Base-by-base conservation (phyloP, 2,797 vertebrate species). In the Centroberyx gerrardi region DNA sequence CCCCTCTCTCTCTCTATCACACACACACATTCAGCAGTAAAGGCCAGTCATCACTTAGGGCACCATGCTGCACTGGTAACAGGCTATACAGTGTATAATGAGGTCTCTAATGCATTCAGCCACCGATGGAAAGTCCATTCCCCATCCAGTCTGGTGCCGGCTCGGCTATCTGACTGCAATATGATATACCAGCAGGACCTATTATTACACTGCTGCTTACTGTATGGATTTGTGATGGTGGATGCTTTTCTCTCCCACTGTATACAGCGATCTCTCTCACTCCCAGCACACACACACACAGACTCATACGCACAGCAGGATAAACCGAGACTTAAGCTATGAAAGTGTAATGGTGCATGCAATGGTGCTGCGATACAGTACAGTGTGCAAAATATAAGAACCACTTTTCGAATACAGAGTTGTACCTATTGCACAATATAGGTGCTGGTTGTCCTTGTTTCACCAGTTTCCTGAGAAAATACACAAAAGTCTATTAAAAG, bases 71-170 rank as follows among this genome's bases (percentile, higher is more conserved):
- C 68, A 66, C 69, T 74, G 75, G 53, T 78, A 87, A 72, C 68
- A 65, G 75, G 73, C 62, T 80, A 64, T 48, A 80, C 22, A 27
- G 82, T 75, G 71, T 77, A 79, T 89, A 84, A 87, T 84, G 74
- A 87, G 86, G 61, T 86, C 78, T 88, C 68, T 90, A 90, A 91
- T 90, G 86, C 82, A 60, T 89, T 87, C 77, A 78, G 74, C 72
- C 64, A 60, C 33, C 22, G 33, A 84, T 63, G 62, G 83, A 90
- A 89, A 87, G 83, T 84, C 80, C 86, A 90, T 89, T 85, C 79
- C 67, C 62, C 65, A 61, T 82, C 56, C 36, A 82, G 75, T 29
- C 70, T 81, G 83, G 82, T 82, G 87, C 85, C 71, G 54, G 51
- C 82, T 52, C 38, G 65, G 72, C 82, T 83, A 40, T 82, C 84